Conservation (phyloP, 64 coral and sea anemone species). For the Pocillopora damicornis region DNA sequence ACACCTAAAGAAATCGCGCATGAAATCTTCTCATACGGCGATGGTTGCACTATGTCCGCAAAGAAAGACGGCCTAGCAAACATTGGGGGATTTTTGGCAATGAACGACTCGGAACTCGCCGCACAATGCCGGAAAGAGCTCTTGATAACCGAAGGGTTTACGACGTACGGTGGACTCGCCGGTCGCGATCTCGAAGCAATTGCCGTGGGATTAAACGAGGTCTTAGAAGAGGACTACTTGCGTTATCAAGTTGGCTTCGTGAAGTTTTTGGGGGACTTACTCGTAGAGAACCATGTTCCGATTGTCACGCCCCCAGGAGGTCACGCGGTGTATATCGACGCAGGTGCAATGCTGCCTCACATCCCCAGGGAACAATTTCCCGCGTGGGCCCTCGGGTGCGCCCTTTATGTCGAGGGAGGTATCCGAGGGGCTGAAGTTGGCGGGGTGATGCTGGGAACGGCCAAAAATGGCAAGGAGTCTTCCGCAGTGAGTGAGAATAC, state of each 20-base stretch:
- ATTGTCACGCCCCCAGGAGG: slow-evolving; percentile 63
- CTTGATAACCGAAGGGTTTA: slow-evolving; percentile 64
- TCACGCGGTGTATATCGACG: slow-evolving; percentile 73
- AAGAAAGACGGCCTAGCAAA: slow-evolving; percentile 63
- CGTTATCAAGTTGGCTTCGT: slow-evolving; percentile 54
- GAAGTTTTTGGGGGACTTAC: slow-evolving; percentile 34
- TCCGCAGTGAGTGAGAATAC: neutral
- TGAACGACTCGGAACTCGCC: slow-evolving; percentile 46
- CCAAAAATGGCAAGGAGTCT: neutral
- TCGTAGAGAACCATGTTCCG: slow-evolving; percentile 18
- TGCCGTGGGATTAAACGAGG: slow-evolving; percentile 52
- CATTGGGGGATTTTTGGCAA: slow-evolving; percentile 61
- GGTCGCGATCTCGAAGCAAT: slow-evolving; percentile 70
- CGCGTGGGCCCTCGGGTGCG: slow-evolving; percentile 50
- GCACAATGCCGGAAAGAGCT: slow-evolving; percentile 45
- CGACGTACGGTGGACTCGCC: slow-evolving; percentile 59
- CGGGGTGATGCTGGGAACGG: slow-evolving; percentile 46
- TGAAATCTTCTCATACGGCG: slow-evolving; percentile 49
- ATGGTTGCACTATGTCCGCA: slow-evolving; percentile 71
- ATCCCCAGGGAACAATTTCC: slow-evolving; percentile 55
- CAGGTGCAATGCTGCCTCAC: slow-evolving; percentile 63
- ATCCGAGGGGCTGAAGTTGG: slow-evolving; percentile 59
- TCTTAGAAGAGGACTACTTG: slow-evolving; percentile 60
- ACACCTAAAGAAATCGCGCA: slow-evolving; percentile 54
- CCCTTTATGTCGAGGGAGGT: slow-evolving; percentile 52